These are phyloP conservation scores for Petrocephalus schoutedeni DNA, from an alignment of 2,797 vertebrate species.

Conservation along the genomic window DNA sequence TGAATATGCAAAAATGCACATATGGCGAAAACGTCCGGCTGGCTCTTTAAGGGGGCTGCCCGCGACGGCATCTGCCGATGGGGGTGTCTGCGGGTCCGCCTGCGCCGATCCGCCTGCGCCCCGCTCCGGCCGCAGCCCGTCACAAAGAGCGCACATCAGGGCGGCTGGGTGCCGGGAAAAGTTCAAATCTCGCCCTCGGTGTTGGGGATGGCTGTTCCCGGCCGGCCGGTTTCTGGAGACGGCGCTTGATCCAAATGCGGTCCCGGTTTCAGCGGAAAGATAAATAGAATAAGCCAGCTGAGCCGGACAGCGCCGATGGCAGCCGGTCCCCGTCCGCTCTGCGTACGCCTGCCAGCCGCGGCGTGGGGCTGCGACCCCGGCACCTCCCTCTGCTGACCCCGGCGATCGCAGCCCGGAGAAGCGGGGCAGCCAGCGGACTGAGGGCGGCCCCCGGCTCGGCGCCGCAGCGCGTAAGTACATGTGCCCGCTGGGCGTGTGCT, in stretches of 20 bases:
- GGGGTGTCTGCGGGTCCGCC: conserved; percentile 20
- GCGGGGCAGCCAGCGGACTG: background rate
- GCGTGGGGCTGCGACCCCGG: background rate
- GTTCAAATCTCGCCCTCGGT: background rate
- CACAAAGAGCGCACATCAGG: background rate
- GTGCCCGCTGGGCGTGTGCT: background rate
- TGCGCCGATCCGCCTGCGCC: conserved; percentile 4
- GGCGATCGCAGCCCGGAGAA: background rate
- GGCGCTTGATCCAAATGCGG: conserved; percentile 11
- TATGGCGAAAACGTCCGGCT: background rate
- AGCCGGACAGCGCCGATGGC: background rate
- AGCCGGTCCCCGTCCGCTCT: background rate
- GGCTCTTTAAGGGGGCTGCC: conserved; percentile 27
- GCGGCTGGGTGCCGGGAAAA: background rate
- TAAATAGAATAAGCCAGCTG: background rate
- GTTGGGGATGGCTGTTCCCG: background rate
- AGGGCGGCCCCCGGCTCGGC: background rate
- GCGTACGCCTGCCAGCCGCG: conserved; percentile 33
- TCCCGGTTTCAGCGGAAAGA: background rate
- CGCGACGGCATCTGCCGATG: conserved; percentile 18
- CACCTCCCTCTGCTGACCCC: conserved; percentile 8
- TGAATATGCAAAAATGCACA: background rate
- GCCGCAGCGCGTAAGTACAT: conserved; percentile 16
- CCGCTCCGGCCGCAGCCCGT: background rate
- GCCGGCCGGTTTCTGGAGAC: background rate